These are phyloP conservation scores for Mionectes macconnelli DNA, from an alignment of 2,113 vertebrate genomes.

Conservation along the genomic window DNA sequence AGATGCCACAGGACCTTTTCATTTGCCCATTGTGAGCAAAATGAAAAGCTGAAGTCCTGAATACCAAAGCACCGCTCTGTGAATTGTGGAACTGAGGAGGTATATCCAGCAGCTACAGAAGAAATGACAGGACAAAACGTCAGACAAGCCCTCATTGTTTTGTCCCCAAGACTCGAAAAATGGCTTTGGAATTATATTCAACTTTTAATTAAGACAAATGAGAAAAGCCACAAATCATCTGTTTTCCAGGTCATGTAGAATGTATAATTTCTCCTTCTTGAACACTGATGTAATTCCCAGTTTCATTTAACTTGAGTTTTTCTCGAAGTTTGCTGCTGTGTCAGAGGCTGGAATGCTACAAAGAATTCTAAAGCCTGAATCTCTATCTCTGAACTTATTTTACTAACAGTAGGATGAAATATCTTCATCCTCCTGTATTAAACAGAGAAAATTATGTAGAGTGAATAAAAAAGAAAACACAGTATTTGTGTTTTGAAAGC, in stretches of 20 bases:
- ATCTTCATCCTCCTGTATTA: background rate
- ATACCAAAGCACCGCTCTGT: background rate
- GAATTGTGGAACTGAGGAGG: background rate
- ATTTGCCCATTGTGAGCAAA: background rate
- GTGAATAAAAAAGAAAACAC: background rate
- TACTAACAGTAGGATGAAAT: background rate
- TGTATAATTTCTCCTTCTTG: background rate
- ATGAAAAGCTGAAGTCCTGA: background rate
- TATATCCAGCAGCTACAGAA: background rate
- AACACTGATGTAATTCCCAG: background rate
- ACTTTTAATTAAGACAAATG: conserved; percentile 23
- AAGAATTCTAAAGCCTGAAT: background rate
- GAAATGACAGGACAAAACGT: conserved; percentile 3
- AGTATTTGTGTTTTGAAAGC: background rate
- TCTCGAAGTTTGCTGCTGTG: background rate
- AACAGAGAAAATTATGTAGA: background rate
- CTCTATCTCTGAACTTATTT: background rate
- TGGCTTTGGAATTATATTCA: background rate
- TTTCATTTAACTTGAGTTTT: background rate
- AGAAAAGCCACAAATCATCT: background rate
- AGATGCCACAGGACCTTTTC: background rate
- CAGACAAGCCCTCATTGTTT: background rate
- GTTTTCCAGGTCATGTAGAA: background rate
- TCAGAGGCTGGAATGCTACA: background rate
- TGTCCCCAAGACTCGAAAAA: background rate